phyloP scores from a whole-genome alignment of 2,113 vertebrate species.

The Chrysochloris asiatica region DNA sequence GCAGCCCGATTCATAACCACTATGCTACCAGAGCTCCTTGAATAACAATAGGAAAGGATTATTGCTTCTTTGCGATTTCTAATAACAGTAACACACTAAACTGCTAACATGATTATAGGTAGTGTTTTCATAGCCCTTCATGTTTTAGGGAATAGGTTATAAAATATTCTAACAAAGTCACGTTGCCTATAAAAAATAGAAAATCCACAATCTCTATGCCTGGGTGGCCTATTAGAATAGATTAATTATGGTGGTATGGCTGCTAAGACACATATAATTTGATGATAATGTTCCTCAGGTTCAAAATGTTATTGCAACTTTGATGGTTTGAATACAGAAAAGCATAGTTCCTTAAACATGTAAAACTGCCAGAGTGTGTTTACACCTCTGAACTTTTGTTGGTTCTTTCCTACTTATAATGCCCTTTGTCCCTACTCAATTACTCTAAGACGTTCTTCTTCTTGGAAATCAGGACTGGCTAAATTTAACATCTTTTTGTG shows the following conservation, averaged over 20 bases:
- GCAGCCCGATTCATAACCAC: too few species aligned
- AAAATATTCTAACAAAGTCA: constrained; percentile 69
- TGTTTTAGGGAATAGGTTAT: constrained; percentile 43
- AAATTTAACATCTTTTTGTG: background rate
- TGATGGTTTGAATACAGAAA: constrained; percentile 42
- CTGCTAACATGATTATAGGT: background rate
- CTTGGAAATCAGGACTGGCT: background rate
- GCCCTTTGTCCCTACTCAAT: background rate
- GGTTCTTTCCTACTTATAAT: background rate
- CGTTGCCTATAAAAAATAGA: constrained; percentile 67
- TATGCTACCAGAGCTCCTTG: too few species aligned
- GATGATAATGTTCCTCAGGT: constrained; percentile 60
- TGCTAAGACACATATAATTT: constrained; percentile 65
- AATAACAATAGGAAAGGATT: too few species aligned
- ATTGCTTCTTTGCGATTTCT: background rate
- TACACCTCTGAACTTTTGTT: background rate
- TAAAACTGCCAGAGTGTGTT: background rate
- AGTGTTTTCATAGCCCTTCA: constrained; percentile 18
- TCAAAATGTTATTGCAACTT: constrained; percentile 70
- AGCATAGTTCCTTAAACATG: background rate
- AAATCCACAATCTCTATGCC: constrained; percentile 58
- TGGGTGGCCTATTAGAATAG: constrained; percentile 61
- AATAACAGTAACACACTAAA: background rate
- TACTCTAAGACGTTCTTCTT: background rate
- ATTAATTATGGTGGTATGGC: constrained; percentile 56